phyloP scores from a whole-genome alignment of 1,140 invertebrate species.

The Amyelois transitella region DNA sequence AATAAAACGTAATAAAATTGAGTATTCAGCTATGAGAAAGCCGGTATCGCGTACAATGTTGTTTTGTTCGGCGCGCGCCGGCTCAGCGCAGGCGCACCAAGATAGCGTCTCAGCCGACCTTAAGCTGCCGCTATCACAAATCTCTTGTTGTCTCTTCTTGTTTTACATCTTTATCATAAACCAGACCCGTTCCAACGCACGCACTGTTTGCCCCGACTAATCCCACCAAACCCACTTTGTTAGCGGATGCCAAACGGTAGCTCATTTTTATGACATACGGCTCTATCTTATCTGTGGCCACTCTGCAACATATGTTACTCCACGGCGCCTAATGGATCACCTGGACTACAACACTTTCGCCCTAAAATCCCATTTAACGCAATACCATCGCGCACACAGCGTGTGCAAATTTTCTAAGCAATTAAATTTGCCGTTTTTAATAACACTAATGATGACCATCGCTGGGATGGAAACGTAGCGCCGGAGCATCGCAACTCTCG shows the following conservation, averaged over 20 bases:
- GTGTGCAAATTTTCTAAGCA: conserved; percentile 32
- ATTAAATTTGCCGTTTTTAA: conserved; percentile 11
- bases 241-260: conserved; percentile 62
- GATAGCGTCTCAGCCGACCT: conserved; percentile 24
- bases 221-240: conserved; percentile 51
- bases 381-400: conserved; percentile 30
- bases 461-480: conserved; percentile 19
- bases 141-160: conserved; percentile 42
- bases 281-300: conserved; percentile 69
- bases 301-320: conserved; percentile 61
- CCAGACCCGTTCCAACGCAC: conserved; percentile 43
- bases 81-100: conserved; percentile 4
- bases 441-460: conserved; percentile 14
- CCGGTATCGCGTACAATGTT: background rate
- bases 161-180: conserved; percentile 51
- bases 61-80: background rate
- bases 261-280: conserved; percentile 65
- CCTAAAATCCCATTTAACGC: conserved; percentile 44
- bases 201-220: conserved; percentile 53
- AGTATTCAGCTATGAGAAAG: background rate
- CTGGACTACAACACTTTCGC: conserved; percentile 52
- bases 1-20: too few species aligned
- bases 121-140: conserved; percentile 41
- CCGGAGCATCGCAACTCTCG: conserved; percentile 23
- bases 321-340: conserved; percentile 53